These are phyloP conservation scores for Latrodectus geometricus DNA, from an alignment of 1,140 invertebrate genomes.

Conservation along the genomic window DNA sequence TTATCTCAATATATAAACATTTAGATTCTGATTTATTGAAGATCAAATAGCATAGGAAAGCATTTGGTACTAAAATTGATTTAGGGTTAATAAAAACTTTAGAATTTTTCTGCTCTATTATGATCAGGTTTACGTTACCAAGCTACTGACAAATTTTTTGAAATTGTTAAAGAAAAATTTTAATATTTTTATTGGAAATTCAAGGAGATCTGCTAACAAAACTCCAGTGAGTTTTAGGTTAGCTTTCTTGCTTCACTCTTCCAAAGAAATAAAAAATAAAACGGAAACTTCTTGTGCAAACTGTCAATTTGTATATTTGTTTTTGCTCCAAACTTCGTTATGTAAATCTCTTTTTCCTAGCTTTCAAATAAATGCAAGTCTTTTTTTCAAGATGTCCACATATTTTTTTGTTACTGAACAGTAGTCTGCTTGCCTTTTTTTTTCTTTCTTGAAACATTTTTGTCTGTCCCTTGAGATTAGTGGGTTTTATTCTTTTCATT, in stretches of 20 bases:
- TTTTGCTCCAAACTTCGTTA: constrained; percentile 54
- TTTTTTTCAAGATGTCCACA: constrained; percentile 7
- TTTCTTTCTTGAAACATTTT: constrained; percentile 18
- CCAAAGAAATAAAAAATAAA: constrained; percentile 17
- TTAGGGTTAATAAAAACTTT: too few species aligned
- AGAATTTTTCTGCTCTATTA: too few species aligned
- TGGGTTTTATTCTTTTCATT: constrained; percentile 32
- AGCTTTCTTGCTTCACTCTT: constrained; percentile 14
- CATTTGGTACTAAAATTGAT: too few species aligned
- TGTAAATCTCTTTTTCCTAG: constrained; percentile 44
- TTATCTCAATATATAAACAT: too few species aligned
- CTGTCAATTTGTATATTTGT: constrained; percentile 56
- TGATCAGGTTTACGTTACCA: too few species aligned
- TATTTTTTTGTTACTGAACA: neutral
- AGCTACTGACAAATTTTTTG: neutral
- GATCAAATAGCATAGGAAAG: too few species aligned
- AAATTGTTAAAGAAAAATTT: neutral
- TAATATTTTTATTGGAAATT: neutral
- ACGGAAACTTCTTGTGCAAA: constrained; percentile 23
- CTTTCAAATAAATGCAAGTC: constrained; percentile 40
- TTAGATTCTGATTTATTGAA: too few species aligned
- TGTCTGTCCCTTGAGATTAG: constrained; percentile 37
- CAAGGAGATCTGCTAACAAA: neutral
- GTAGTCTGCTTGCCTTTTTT: neutral
- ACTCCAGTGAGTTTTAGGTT: neutral